Conservation (phyloP, 2,797 vertebrate species). For the Salmo trutta region DNA sequence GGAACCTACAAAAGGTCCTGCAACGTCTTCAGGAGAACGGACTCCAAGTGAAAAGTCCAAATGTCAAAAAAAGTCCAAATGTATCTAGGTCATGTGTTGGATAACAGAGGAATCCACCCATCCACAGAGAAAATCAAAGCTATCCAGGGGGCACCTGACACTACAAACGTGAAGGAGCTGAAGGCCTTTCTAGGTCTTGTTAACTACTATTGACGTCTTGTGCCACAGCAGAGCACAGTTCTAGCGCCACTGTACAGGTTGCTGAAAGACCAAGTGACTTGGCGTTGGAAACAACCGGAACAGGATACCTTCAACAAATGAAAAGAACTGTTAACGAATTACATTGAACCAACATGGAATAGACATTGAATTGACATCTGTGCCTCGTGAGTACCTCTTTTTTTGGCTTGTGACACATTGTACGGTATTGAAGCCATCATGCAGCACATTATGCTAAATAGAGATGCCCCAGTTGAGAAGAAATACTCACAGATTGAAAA, state of each 20-base stretch:
- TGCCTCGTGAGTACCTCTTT: neutral
- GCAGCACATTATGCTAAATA: slow-evolving; percentile 19
- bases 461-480: slow-evolving; percentile 26
- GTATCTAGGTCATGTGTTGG: slow-evolving; percentile 18
- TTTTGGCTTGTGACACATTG: slow-evolving; percentile 16
- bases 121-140: neutral
- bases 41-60: slow-evolving; percentile 1
- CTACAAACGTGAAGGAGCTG: neutral
- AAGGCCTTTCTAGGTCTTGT: slow-evolving; percentile 20
- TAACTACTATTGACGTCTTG: slow-evolving; percentile 18
- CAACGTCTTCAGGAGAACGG: slow-evolving; percentile 13
- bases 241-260: slow-evolving; percentile 16
- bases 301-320: slow-evolving; percentile 14
- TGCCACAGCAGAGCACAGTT: slow-evolving; percentile 19
- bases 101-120: neutral
- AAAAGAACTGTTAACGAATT: slow-evolving; percentile 16
- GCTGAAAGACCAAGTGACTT: slow-evolving; percentile 13
- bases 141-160: neutral
- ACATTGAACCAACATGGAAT: too few species aligned
- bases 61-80: neutral
- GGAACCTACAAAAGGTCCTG: neutral
- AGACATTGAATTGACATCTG: too few species aligned
- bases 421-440: slow-evolving; percentile 20
- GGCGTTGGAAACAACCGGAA: slow-evolving; percentile 8
- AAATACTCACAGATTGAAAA: slow-evolving; percentile 37